These are phyloP conservation scores for Nanger granti DNA, from an alignment of 2,113 vertebrate genomes.

Conservation along the genomic window DNA sequence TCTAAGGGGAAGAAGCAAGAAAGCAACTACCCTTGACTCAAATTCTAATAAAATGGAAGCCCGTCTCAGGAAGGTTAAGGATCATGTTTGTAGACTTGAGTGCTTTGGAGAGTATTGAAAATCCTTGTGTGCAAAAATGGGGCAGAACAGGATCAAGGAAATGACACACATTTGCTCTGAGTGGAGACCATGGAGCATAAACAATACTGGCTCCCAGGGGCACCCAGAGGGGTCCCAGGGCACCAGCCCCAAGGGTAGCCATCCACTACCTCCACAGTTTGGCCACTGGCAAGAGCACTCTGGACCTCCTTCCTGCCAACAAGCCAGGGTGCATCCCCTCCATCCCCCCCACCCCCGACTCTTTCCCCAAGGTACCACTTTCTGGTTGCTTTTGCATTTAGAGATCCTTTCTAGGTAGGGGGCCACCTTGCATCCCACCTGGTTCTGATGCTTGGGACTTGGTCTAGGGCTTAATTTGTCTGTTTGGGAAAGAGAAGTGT, in stretches of 20 bases:
- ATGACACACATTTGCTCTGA: fast-evolving
- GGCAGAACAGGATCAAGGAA: background rate
- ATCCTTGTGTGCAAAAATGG: fast-evolving
- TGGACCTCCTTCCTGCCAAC: too few species aligned
- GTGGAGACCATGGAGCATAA: too few species aligned
- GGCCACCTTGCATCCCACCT: fast-evolving
- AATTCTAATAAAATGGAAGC: fast-evolving
- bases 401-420: background rate
- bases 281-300: background rate
- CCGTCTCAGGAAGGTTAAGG: background rate
- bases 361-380: fast-evolving
- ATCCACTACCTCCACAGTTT: fast-evolving
- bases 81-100: fast-evolving
- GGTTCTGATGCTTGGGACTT: background rate
- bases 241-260: fast-evolving
- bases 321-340: fast-evolving
- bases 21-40: background rate
- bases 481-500: background rate
- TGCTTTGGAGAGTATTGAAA: fast-evolving
- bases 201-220: fast-evolving
- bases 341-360: fast-evolving
- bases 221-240: fast-evolving
- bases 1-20: background rate
- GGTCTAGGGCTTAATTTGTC: background rate
- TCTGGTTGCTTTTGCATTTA: background rate